Conservation (phyloP, 1,140 invertebrate species). For the Scaptomyza hsui region DNA sequence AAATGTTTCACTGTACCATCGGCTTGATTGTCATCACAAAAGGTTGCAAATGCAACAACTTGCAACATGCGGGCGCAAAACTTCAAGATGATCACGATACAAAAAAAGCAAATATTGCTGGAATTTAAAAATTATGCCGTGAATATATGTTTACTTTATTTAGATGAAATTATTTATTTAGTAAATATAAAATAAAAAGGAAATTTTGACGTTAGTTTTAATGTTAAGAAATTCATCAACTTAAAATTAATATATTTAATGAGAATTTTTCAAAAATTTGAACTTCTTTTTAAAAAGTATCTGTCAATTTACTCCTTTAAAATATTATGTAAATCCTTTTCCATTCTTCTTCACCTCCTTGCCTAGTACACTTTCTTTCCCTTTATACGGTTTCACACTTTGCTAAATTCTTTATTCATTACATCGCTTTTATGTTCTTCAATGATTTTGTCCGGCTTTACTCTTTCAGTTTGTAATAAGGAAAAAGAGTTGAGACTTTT, state of each 20-base stretch:
- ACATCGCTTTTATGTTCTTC: conserved; percentile 60
- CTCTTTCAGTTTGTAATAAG: conserved; percentile 42
- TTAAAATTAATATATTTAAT: too few relatives aligned
- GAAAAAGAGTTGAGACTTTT: conserved; percentile 30
- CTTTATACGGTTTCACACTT: conserved; percentile 5
- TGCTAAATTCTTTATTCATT: conserved; percentile 44
- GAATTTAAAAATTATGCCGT: too few relatives aligned
- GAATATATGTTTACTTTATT: background rate
- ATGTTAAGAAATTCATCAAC: too few relatives aligned
- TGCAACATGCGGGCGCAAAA: background rate
- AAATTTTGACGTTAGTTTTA: too few relatives aligned
- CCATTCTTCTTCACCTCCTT: conserved; percentile 6
- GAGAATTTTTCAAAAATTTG: too few relatives aligned
- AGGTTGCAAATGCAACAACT: conserved; percentile 13
- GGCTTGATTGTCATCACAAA: conserved; percentile 36
- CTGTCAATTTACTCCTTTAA: background rate
- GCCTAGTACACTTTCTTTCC: conserved; percentile 7
- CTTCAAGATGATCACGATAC: conserved; percentile 7
- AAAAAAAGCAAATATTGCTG: background rate
- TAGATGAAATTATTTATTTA: too few relatives aligned
- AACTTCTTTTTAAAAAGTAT: too few relatives aligned
- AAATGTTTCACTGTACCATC: conserved; percentile 36
- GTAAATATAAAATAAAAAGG: too few relatives aligned
- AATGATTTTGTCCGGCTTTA: conserved; percentile 74
- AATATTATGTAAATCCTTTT: background rate